Percentiles rank a stretch among this genome's conserved stretches.
phyloP scores from a whole-genome alignment of 2,797 vertebrate genomes.

The Falco columbarius region DNA sequence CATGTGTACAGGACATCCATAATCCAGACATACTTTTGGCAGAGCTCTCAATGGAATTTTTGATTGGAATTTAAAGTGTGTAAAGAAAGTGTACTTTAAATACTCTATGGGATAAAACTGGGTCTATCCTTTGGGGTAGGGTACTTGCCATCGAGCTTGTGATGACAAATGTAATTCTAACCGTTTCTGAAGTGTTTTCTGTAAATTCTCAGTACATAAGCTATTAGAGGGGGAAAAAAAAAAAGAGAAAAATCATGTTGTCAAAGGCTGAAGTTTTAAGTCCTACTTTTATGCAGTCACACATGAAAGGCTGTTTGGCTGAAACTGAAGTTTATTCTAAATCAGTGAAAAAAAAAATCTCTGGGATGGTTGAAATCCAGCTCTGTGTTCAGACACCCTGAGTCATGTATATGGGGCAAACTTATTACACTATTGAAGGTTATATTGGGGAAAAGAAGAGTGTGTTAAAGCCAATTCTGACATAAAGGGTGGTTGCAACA shows the following conservation, averaged over 20 bases:
- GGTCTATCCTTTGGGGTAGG: not conserved
- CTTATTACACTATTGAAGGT: not conserved
- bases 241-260: not conserved
- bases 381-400: not conserved
- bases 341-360: not conserved
- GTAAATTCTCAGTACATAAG: not conserved
- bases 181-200: not conserved
- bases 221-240: not conserved
- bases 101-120: not conserved
- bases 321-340: not conserved
- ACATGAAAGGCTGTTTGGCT: not conserved
- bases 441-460: not conserved
- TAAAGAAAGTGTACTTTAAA: not conserved
- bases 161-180: not conserved
- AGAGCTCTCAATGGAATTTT: not conserved
- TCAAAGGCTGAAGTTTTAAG: not conserved
- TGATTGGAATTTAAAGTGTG: not conserved
- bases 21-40: not conserved
- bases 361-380: not conserved
- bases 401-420: not conserved
- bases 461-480: not conserved
- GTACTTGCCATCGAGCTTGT: not conserved
- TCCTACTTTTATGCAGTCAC: not conserved
- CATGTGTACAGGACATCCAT: too few species aligned
- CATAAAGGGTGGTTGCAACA: not conserved